Conservation (phyloP, 2,113 vertebrate genomes). For the Myotis lucifugus region DNA sequence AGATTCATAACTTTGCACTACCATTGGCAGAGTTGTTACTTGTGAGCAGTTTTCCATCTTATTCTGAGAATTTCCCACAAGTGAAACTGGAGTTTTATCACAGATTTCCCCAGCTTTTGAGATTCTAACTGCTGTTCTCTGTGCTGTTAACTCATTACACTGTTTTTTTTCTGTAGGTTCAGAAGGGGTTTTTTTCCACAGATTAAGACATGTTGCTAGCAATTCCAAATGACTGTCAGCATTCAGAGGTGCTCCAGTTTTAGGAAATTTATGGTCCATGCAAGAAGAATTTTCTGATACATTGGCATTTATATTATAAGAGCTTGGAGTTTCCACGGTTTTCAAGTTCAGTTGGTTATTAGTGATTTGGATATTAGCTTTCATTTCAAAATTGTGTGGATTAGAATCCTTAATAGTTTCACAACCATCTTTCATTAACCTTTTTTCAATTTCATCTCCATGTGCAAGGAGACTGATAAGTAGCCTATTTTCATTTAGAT, state of each 20-base stretch:
- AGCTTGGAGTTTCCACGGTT: neutral
- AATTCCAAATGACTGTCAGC: slow-evolving; percentile 76
- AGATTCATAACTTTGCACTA: slow-evolving; percentile 78
- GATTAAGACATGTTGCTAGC: slow-evolving; percentile 79
- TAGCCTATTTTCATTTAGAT: slow-evolving; percentile 71
- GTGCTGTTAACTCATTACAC: slow-evolving; percentile 46
- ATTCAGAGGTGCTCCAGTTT: slow-evolving; percentile 23
- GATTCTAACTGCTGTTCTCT: neutral
- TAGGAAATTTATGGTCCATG: fast-evolving
- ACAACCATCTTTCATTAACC: neutral
- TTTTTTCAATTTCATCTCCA: slow-evolving; percentile 45
- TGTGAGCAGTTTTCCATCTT: neutral
- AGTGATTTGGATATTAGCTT: neutral
- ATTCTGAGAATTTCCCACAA: slow-evolving; percentile 48
- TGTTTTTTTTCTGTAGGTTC: slow-evolving; percentile 57
- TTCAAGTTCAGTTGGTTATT: slow-evolving; percentile 33
- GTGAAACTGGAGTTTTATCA: neutral
- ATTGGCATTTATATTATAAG: neutral
- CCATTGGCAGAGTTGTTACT: neutral
- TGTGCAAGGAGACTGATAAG: slow-evolving; percentile 60
- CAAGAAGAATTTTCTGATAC: neutral
- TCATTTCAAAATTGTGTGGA: neutral
- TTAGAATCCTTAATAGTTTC: neutral
- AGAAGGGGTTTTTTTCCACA: slow-evolving; percentile 80
- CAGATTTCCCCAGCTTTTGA: neutral